phyloP scores from a whole-genome alignment of 2,113 vertebrate genomes.

The Phoenicopterus ruber region DNA sequence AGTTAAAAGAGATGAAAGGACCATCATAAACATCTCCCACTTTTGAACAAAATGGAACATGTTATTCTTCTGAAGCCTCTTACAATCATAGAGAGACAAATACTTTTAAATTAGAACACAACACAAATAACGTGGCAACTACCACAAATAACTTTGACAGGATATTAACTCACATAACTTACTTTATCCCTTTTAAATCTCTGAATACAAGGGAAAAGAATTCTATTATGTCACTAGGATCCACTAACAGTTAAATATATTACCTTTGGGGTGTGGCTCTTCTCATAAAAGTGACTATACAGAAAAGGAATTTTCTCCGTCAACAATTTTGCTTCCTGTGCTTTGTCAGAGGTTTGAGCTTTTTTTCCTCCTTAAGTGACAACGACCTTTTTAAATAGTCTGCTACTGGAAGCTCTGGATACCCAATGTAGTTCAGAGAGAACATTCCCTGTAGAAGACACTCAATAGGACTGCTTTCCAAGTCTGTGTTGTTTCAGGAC shows the following conservation, averaged over 20 bases:
- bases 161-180: not conserved
- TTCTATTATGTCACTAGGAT: not conserved
- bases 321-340: constrained; percentile 55
- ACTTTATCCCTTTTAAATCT: not conserved
- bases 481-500: not conserved
- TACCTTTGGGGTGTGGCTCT: constrained; percentile 40
- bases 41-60: not conserved
- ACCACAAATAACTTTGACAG: not conserved
- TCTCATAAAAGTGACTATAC: constrained; percentile 42
- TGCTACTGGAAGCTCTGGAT: not conserved
- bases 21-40: not conserved
- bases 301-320: constrained; percentile 59
- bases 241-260: constrained; percentile 24
- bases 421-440: not conserved
- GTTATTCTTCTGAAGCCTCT: not conserved
- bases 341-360: not conserved
- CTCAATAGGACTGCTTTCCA: not conserved
- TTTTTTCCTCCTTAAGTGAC: not conserved
- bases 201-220: not conserved
- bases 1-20: not conserved
- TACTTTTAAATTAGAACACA: not conserved
- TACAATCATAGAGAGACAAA: not conserved
- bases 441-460: not conserved
- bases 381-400: not conserved
- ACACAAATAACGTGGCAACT: not conserved